These are phyloP conservation scores for Harmothoe impar DNA, from an alignment of 2,888 invertebrate species.

Conservation along the genomic window DNA sequence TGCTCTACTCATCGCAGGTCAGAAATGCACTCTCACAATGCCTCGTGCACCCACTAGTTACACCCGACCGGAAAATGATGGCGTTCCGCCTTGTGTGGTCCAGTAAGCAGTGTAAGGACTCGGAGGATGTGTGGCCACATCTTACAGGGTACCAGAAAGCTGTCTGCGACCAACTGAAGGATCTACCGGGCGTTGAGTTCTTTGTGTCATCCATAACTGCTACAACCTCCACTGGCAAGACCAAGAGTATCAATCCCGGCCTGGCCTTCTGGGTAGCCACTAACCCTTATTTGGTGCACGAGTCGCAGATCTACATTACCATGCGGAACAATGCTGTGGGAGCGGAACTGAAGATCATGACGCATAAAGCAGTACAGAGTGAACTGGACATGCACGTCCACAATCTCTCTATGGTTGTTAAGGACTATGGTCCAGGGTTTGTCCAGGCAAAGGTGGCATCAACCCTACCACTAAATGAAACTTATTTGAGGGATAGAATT, in stretches of 20 bases:
- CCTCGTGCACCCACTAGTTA: not conserved
- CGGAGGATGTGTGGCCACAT: constrained; percentile 14
- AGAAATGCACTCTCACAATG: not conserved
- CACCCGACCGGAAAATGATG: constrained; percentile 13
- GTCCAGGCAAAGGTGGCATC: constrained; percentile 21
- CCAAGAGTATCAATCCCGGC: constrained; percentile 17
- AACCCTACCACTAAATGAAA: not conserved
- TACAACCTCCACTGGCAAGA: constrained; percentile 18
- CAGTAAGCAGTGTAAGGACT: not conserved
- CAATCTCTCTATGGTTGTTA: constrained; percentile 36
- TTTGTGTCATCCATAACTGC: constrained; percentile 38
- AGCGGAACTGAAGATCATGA: constrained; percentile 51
- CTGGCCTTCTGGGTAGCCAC: constrained; percentile 40
- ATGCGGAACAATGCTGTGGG: constrained; percentile 37
- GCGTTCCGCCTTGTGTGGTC: constrained; percentile 50
- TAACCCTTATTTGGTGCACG: constrained; percentile 12
- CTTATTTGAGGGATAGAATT: not conserved
- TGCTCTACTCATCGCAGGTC: not conserved
- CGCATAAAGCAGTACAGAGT: constrained; percentile 27
- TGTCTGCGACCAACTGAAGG: not conserved
- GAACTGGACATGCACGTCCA: constrained; percentile 27
- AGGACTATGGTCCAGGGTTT: constrained; percentile 37
- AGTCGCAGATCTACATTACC: constrained; percentile 26
- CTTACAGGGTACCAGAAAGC: not conserved
- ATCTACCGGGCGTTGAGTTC: constrained; percentile 27